Conservation (phyloP, 1,140 invertebrate genomes). For the Eueides isabella region DNA sequence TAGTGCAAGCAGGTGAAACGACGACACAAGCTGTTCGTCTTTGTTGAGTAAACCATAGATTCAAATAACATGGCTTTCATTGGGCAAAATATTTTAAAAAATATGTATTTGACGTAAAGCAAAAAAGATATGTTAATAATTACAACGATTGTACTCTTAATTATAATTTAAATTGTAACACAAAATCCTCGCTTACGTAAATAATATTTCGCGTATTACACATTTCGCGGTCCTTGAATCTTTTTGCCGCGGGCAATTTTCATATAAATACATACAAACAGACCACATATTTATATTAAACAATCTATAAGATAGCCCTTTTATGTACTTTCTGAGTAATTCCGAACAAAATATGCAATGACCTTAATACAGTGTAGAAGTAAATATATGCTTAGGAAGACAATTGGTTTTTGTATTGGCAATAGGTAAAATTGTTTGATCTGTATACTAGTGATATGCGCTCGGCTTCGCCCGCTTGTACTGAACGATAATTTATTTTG, state of each 20-base stretch:
- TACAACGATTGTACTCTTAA: background rate
- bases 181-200: background rate
- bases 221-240: background rate
- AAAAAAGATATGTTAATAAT: too few species aligned
- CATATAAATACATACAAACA: background rate
- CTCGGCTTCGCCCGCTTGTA: too few species aligned
- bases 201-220: background rate
- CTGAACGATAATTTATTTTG: too few species aligned
- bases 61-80: too few species aligned
- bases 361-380: background rate
- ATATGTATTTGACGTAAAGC: too few species aligned
- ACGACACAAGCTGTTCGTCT: too few species aligned
- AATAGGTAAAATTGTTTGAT: background rate
- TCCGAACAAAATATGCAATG: background rate
- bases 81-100: too few species aligned
- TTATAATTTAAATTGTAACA: background rate
- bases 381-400: background rate
- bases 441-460: background rate
- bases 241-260: background rate
- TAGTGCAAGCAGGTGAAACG: too few species aligned
- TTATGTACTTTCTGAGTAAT: background rate
- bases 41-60: too few species aligned
- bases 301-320: background rate
- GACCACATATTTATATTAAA: background rate
- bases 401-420: background rate